phyloP scores from a whole-genome alignment of 2,888 invertebrate genomes.

The Trichopoda pennipes region DNA sequence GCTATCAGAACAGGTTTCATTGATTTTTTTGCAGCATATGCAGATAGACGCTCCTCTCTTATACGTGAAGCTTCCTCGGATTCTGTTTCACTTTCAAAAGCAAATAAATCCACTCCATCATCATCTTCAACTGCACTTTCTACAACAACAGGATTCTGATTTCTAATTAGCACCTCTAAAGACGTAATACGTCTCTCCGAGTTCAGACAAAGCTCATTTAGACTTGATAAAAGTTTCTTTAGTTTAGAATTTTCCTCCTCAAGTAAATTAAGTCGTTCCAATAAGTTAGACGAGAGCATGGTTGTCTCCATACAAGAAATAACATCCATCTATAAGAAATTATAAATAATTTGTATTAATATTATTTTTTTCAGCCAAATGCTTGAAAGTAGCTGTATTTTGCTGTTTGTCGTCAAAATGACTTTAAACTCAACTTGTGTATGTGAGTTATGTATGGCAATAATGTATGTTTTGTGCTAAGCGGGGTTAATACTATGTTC shows the following conservation, averaged over 20 bases:
- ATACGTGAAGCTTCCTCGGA: conserved; percentile 87
- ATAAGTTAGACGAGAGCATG: conserved; percentile 82
- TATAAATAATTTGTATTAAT: background rate
- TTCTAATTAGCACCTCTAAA: conserved; percentile 73
- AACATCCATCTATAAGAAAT: conserved; percentile 84
- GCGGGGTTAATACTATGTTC: no score
- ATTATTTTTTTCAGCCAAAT: no score
- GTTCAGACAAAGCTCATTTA: conserved; percentile 76
- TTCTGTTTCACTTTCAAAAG: conserved; percentile 89
- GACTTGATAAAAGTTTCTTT: conserved; percentile 76
- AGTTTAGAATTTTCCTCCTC: conserved; percentile 84
- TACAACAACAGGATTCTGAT: background rate
- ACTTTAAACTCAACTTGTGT: no score
- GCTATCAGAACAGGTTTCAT: conserved; percentile 95
- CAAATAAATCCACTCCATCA: conserved; percentile 91
- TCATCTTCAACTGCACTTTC: conserved; percentile 83
- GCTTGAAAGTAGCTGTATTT: no score
- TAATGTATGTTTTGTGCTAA: no score
- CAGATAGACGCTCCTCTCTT: conserved; percentile 92
- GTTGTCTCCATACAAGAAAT: conserved; percentile 83
- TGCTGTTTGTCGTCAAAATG: no score
- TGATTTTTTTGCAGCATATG: conserved; percentile 94
- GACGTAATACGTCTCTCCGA: conserved; percentile 78
- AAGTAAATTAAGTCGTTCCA: conserved; percentile 82
- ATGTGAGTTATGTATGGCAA: no score